Percentiles rank a stretch among this genome's conserved stretches.
Evolutionary conservation across 2,888 invertebrate genomes (phyloP).

Genomic region (Stenodera caucasica): DNA sequence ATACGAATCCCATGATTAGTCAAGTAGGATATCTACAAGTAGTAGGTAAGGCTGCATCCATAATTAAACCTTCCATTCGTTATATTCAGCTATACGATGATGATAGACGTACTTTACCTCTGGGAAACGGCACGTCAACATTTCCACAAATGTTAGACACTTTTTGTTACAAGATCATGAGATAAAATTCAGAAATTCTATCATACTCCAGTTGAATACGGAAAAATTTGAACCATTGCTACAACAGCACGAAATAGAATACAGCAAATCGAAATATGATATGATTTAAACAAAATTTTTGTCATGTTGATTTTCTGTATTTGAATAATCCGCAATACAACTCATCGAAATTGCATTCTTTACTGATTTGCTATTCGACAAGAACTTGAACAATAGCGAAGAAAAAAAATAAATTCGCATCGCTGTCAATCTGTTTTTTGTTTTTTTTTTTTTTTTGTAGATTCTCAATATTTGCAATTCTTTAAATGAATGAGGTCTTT

Average conservation of each 20-base stretch:
- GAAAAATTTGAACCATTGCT: background rate
- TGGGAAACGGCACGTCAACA: background rate
- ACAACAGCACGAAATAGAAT: background rate
- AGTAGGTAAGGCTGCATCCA: conserved; percentile 69
- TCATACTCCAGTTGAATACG: background rate
- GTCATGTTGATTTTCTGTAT: too few relatives aligned
- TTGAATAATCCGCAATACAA: background rate
- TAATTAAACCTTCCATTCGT: background rate
- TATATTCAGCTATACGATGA: background rate
- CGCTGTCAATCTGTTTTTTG: background rate
- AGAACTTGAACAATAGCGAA: background rate
- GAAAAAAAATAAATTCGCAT: background rate
- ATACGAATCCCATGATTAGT: conserved; percentile 93
- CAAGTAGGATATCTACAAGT: conserved; percentile 93
- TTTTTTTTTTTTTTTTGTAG: background rate
- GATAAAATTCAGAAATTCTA: background rate
- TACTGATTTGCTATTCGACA: background rate
- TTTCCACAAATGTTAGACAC: background rate
- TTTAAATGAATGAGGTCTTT: background rate
- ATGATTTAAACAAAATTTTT: background rate
- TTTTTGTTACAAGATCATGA: background rate
- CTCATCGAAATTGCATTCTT: background rate
- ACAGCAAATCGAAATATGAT: background rate
- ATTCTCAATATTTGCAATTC: too few relatives aligned
- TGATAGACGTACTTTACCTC: background rate